A percentile compares a stretch with the other conserved stretches of the same genome.
Conservation (phyloP, 2,888 invertebrate genomes). For the Mayetiola destructor region DNA sequence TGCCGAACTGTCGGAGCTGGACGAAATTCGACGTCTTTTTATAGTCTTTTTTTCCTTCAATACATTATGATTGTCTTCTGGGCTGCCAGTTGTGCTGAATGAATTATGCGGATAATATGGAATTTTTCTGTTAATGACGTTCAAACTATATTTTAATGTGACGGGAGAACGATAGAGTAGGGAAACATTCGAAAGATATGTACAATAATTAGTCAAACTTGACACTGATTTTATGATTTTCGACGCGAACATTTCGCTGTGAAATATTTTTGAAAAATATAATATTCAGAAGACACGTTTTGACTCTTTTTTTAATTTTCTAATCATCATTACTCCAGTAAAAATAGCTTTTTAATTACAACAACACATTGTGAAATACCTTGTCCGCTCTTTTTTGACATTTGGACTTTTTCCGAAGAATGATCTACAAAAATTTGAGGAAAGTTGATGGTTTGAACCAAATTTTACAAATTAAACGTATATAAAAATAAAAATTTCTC, state of each 20-base stretch:
- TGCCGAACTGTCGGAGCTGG: not conserved
- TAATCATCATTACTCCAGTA: too few species aligned
- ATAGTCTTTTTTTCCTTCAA: not conserved
- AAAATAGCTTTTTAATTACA: not conserved
- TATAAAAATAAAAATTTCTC: not conserved
- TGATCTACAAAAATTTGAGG: not conserved
- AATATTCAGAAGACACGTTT: too few species aligned
- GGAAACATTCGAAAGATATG: too few species aligned
- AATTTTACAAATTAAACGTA: not conserved
- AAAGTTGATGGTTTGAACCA: not conserved
- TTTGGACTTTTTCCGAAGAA: not conserved
- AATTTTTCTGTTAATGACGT: too few species aligned
- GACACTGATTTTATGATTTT: too few species aligned
- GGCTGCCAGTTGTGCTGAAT: not conserved
- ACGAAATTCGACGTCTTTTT: slow-evolving; percentile 1
- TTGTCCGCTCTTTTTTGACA: not conserved
- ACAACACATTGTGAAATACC: slow-evolving; percentile 4
- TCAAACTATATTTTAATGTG: too few species aligned
- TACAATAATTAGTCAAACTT: too few species aligned
- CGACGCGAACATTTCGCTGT: too few species aligned
- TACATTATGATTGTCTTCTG: not conserved
- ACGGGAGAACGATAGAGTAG: too few species aligned
- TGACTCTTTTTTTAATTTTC: too few species aligned
- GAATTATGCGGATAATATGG: too few species aligned
- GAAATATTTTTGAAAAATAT: too few species aligned